A percentile compares a stretch with the other conserved stretches of the same genome.
phyloP scores from a whole-genome alignment of 2,888 invertebrate genomes.

The Phorcus lineatus region DNA sequence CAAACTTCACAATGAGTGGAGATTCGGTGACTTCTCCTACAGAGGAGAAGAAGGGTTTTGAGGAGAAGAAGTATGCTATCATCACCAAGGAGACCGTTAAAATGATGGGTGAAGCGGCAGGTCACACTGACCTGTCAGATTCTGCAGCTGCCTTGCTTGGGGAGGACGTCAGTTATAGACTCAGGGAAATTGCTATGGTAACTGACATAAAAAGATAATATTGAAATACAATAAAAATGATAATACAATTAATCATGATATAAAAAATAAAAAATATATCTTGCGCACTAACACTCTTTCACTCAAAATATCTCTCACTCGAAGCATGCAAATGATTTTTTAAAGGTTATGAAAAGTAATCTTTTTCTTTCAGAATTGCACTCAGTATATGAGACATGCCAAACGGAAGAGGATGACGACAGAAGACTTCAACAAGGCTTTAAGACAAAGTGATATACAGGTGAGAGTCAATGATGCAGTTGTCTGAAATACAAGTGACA shows the following conservation, averaged over 20 bases:
- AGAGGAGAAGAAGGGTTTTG: slow-evolving; percentile 53
- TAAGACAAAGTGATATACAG: slow-evolving; percentile 70
- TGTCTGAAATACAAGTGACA: too few relatives aligned
- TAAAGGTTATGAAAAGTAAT: slow-evolving; percentile 22
- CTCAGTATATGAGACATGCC: slow-evolving; percentile 74
- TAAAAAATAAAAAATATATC: too few relatives aligned
- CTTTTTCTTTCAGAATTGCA: slow-evolving; percentile 63
- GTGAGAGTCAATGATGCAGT: slow-evolving; percentile 43
- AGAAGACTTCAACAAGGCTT: slow-evolving; percentile 74
- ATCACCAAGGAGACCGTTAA: slow-evolving; percentile 70
- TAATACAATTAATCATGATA: too few relatives aligned
- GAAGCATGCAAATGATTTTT: too few relatives aligned
- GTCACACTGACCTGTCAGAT: slow-evolving; percentile 66
- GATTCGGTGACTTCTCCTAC: slow-evolving; percentile 19
- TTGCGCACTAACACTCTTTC: too few relatives aligned
- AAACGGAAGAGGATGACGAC: slow-evolving; percentile 69
- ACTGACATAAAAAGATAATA: neutral
- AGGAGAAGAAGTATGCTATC: slow-evolving; percentile 72
- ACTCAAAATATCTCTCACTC: too few relatives aligned
- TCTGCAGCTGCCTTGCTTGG: slow-evolving; percentile 68
- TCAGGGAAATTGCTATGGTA: slow-evolving; percentile 73
- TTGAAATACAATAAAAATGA: too few relatives aligned
- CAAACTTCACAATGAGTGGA: slow-evolving; percentile 1
- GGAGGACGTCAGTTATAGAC: slow-evolving; percentile 74
- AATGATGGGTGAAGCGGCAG: slow-evolving; percentile 70